Conservation (phyloP, 2,797 vertebrate genomes). For the Buceros bicornis region DNA sequence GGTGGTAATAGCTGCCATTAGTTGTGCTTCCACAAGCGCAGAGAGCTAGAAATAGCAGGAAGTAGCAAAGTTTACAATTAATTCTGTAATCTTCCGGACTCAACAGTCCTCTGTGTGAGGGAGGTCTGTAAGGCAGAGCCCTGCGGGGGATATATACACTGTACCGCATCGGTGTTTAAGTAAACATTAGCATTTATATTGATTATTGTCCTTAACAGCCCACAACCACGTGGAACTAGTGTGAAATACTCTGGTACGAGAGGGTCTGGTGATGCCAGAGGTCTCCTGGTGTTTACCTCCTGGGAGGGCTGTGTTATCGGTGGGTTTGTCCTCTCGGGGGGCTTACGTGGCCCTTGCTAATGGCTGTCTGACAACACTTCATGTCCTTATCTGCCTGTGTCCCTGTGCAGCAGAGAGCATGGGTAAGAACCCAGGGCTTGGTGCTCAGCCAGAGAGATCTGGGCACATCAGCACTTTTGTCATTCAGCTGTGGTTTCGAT, state of each 20-base stretch:
- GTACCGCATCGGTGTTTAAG: too few relatives aligned
- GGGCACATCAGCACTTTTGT: not conserved
- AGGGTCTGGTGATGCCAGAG: not conserved
- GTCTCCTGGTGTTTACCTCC: not conserved
- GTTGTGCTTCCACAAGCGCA: not conserved
- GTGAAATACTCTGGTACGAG: not conserved
- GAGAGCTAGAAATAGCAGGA: not conserved
- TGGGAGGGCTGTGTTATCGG: not conserved
- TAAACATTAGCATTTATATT: not conserved
- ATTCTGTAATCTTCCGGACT: not conserved
- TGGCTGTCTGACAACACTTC: not conserved
- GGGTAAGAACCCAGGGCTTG: not conserved
- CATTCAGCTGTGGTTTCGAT: not conserved
- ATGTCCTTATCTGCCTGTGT: not conserved
- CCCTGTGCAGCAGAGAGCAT: not conserved
- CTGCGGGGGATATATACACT: not conserved
- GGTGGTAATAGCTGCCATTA: not conserved
- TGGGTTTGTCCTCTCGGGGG: not conserved
- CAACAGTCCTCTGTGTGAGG: not conserved
- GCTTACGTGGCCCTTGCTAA: not conserved
- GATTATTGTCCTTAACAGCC: not conserved
- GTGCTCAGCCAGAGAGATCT: not conserved
- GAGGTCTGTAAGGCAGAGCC: not conserved
- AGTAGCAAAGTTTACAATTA: not conserved
- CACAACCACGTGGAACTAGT: not conserved